Conservation (phyloP, 2,888 invertebrate genomes). For the Ophonus ardosiacus region DNA sequence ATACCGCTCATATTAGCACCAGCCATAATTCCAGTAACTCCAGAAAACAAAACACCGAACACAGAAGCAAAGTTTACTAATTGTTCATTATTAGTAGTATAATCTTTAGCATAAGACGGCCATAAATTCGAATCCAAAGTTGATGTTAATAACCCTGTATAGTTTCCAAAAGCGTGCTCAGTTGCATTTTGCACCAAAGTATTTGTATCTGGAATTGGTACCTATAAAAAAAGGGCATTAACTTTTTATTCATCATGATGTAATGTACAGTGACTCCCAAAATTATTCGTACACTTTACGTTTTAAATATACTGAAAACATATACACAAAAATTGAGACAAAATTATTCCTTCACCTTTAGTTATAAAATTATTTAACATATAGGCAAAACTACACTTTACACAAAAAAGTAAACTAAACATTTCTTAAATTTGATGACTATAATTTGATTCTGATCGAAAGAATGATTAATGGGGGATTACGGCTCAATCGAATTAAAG, state of each 20-base stretch:
- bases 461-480: no score
- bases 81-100: constrained; percentile 83
- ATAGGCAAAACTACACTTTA: no score
- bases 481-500: no score
- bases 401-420: no score
- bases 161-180: constrained; percentile 79
- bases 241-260: not conserved
- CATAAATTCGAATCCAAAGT: constrained; percentile 90
- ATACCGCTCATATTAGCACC: constrained; percentile 98
- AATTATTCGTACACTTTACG: no score
- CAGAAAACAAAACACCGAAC: constrained; percentile 98
- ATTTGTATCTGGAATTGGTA: constrained; percentile 88
- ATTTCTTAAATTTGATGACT: no score
- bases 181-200: constrained; percentile 78
- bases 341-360: no score
- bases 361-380: no score
- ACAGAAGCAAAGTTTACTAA: constrained; percentile 93
- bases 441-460: no score
- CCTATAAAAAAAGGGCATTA: constrained; percentile 76
- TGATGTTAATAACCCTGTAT: constrained; percentile 86
- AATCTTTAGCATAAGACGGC: constrained; percentile 85
- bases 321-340: no score
- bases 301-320: no score
- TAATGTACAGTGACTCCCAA: no score
- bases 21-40: constrained; percentile 99